Evolutionary conservation across 2,888 invertebrate genomes (phyloP).

Genomic region (Cryptocephalus moraei): DNA sequence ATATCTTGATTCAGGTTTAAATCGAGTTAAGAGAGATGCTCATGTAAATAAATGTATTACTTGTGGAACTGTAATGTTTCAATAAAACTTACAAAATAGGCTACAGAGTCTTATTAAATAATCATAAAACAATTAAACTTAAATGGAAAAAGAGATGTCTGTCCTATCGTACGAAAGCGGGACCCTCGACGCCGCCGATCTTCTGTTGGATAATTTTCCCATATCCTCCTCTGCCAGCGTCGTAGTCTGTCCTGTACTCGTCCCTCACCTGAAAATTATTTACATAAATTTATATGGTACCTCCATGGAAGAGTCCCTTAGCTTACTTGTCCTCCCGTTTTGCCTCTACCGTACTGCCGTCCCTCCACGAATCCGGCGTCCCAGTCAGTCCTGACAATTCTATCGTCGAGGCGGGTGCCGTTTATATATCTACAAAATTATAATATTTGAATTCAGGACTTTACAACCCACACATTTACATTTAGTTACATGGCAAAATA

Average conservation of each 20-base stretch:
- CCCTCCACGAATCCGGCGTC: constrained; percentile 99
- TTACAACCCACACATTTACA: too few relatives aligned
- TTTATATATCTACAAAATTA: constrained; percentile 67
- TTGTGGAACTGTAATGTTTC: too few relatives aligned
- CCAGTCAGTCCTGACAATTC: constrained; percentile 97
- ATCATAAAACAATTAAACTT: too few relatives aligned
- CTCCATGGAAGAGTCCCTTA: neutral
- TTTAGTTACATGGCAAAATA: too few relatives aligned
- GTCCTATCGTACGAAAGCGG: constrained; percentile 26
- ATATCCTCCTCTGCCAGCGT: constrained; percentile 93
- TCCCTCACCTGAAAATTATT: constrained; percentile 68
- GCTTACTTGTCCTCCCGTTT: constrained; percentile 91
- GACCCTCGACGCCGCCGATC: constrained; percentile 43
- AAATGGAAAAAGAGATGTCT: too few relatives aligned
- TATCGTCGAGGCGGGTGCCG: constrained; percentile 91
- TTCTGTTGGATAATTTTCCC: constrained; percentile 89
- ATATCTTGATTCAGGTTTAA: too few relatives aligned
- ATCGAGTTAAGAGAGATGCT: too few relatives aligned
- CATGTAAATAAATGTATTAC: too few relatives aligned
- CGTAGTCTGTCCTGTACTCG: constrained; percentile 96
- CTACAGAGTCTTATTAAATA: too few relatives aligned
- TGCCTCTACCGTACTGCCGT: constrained; percentile 94
- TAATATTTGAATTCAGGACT: too few relatives aligned
- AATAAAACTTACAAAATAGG: too few relatives aligned
- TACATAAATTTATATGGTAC: neutral